A percentile compares a stretch with the other conserved stretches of the same genome.
Conservation (phyloP, 2,888 invertebrate species). For the Zhuqinia jingwanae region DNA sequence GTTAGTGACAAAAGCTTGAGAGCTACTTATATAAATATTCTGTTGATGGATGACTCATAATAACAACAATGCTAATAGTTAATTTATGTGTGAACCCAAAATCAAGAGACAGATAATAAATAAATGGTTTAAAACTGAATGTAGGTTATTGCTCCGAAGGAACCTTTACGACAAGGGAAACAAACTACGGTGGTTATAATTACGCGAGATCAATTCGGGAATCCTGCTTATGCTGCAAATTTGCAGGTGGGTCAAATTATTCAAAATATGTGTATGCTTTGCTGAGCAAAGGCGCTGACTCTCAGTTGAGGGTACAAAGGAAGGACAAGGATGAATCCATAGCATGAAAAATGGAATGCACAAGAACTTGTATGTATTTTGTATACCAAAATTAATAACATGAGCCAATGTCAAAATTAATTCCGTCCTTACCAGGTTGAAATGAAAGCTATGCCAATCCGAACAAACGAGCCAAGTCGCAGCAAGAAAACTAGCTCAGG, state of each 20-base stretch:
- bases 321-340: too few species aligned
- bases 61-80: neutral
- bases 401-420: slow-evolving; percentile 2
- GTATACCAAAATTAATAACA: neutral
- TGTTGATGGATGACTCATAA: neutral
- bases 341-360: too few species aligned
- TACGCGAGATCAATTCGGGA: slow-evolving; percentile 95
- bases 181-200: slow-evolving; percentile 90
- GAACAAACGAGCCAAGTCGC: slow-evolving; percentile 66
- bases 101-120: neutral
- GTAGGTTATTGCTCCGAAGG: slow-evolving; percentile 79
- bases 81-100: too few species aligned
- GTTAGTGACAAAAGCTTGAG: slow-evolving; percentile 82
- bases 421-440: slow-evolving; percentile 84
- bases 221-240: slow-evolving; percentile 91
- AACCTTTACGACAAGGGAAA: slow-evolving; percentile 88
- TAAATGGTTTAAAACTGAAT: slow-evolving; percentile 6
- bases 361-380: neutral
- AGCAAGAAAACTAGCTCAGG: slow-evolving; percentile 32
- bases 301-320: too few species aligned
- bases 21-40: neutral
- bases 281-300: neutral
- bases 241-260: slow-evolving; percentile 88
- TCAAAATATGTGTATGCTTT: neutral
- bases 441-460: slow-evolving; percentile 87